Evolutionary conservation across 2,888 invertebrate species (phyloP), one percentile per base, ranked within the genome.

Genomic region (Caenorhabditis imperialis): DNA sequence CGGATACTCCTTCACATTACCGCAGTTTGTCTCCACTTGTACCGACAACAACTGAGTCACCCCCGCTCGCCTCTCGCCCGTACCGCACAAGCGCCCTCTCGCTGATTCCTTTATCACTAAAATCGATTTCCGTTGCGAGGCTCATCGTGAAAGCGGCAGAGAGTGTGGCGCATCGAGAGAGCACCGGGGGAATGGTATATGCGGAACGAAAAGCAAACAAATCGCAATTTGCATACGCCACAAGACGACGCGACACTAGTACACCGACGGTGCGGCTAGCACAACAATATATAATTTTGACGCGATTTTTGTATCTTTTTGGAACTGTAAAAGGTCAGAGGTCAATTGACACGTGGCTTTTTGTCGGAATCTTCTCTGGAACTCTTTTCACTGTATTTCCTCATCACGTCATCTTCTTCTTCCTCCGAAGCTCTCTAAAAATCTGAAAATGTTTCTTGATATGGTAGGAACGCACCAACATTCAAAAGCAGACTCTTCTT

Each of bases 171-270:
- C 8, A 7, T n/a, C 33, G 57, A 33, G 4, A 45, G 45, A 30
- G 27, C 57, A 22, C 16, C n/a, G 57, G 30, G 3, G 51, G 57
- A 67, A 67, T 67, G 67, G 67, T 67, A 67, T 30, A 30, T 10
- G 30, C 67, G 50, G 53, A 47, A 45, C 63, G 63, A 67, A 67
- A 67, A 67, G 67, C 67, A 67, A 67, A 67, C 67, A 67, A 67
- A 67, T 67, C 57, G 48, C 47, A 65, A 67, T 67, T 67, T 67
- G 67, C 67, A 67, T 67, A 57, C 67, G 51, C 57, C 6, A 50
- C 67, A 67, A 42, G 44, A 55, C 48, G 45, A 27, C 47, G n/a
- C n/a, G n/a, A 42, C 63, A 1, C 63, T 47, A 38, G 27, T 14
- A 16, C 18, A 18, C 35, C 7, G 27, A 47, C 67, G 51, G 51